phyloP scores from a whole-genome alignment of 2,888 invertebrate genomes.

The Sinohyriopsis cumingii region DNA sequence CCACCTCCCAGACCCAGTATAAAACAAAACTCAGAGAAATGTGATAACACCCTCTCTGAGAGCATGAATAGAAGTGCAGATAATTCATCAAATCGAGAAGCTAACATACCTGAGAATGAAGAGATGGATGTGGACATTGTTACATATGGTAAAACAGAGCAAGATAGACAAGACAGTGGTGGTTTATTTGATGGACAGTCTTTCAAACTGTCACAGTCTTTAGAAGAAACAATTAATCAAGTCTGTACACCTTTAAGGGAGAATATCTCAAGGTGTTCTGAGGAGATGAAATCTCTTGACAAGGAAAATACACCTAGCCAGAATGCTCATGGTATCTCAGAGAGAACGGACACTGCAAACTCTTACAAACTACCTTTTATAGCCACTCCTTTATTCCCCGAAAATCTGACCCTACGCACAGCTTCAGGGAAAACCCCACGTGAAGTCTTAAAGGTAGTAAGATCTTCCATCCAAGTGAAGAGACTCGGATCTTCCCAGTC shows the following conservation, averaged over 20 bases:
- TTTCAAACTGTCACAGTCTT: slow-evolving; percentile 36
- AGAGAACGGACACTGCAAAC: slow-evolving; percentile 11
- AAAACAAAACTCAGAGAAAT: no score
- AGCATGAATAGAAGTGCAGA: neutral
- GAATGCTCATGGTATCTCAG: slow-evolving; percentile 10
- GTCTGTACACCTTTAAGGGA: slow-evolving; percentile 47
- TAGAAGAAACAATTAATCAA: slow-evolving; percentile 46
- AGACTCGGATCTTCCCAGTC: slow-evolving; percentile 54
- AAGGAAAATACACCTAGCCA: slow-evolving; percentile 16
- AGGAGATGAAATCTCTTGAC: slow-evolving; percentile 4
- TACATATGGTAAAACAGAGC: slow-evolving; percentile 6
- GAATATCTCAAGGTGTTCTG: slow-evolving; percentile 14
- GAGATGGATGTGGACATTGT: neutral
- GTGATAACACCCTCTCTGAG: no score
- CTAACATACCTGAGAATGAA: neutral
- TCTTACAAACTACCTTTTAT: slow-evolving; percentile 42
- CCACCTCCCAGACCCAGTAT: neutral
- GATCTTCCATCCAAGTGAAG: slow-evolving; percentile 60
- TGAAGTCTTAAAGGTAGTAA: slow-evolving; percentile 36
- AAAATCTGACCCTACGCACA: slow-evolving; percentile 37
- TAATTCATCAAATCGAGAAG: neutral
- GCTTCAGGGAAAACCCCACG: slow-evolving; percentile 51
- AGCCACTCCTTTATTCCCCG: slow-evolving; percentile 31
- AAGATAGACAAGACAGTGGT: slow-evolving; percentile 6
- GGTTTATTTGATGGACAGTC: slow-evolving; percentile 21